A percentile compares a stretch with the other conserved stretches of the same genome.
Conservation (phyloP, 2,797 vertebrate species). For the Coccyzus lansbergi region DNA sequence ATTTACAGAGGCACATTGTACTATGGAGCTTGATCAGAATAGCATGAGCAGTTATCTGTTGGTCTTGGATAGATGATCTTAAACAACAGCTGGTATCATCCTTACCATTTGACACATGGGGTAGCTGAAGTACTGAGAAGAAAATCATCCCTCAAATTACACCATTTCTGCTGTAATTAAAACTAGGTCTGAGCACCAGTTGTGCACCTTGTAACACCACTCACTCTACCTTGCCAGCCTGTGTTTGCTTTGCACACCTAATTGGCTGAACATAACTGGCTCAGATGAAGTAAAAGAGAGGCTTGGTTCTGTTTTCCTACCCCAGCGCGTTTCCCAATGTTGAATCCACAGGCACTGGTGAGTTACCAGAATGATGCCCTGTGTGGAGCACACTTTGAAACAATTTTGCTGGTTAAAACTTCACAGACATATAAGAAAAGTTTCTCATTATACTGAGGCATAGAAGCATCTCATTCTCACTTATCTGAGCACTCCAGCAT, state of each 20-base stretch:
- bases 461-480: not conserved
- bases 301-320: not conserved
- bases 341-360: not conserved
- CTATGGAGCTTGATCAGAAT: not conserved
- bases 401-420: not conserved
- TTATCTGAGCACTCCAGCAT: not conserved
- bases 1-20: not conserved
- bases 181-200: not conserved
- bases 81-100: not conserved
- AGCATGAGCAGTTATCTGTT: not conserved
- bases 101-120: not conserved
- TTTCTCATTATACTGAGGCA: not conserved
- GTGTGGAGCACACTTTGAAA: not conserved
- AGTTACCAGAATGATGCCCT: not conserved
- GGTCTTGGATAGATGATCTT: not conserved
- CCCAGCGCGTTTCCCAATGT: not conserved
- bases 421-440: not conserved
- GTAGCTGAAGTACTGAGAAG: not conserved
- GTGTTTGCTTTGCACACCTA: not conserved
- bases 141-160: not conserved
- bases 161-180: not conserved
- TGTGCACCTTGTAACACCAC: not conserved
- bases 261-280: not conserved
- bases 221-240: not conserved
- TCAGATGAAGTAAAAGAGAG: not conserved